Evolutionary conservation across 2,797 vertebrate species (phyloP).

Genomic region (Salmo trutta): DNA sequence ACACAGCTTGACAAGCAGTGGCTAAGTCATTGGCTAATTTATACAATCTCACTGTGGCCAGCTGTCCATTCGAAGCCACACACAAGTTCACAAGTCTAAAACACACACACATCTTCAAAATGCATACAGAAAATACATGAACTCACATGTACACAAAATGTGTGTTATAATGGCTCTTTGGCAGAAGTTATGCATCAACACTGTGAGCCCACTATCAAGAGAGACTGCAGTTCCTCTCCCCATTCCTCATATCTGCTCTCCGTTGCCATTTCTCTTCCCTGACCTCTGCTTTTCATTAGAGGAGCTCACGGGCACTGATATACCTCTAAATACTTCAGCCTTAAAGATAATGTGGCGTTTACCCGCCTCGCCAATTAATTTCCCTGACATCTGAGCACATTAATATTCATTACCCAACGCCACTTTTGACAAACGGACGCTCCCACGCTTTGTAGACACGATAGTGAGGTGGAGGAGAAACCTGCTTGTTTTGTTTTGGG

Average conservation of each 20-base stretch:
- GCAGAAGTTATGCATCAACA: constrained; percentile 24
- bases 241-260: constrained; percentile 57
- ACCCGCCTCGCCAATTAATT: constrained; percentile 82
- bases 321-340: constrained; percentile 70
- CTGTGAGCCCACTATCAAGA: constrained; percentile 12
- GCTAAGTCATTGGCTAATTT: constrained; percentile 65
- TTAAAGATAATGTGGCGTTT: constrained; percentile 77
- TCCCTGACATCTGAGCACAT: constrained; percentile 79
- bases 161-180: constrained; percentile 1
- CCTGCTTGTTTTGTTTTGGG: constrained; percentile 14
- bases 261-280: constrained; percentile 63
- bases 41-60: constrained; percentile 42
- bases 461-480: constrained; percentile 39
- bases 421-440: constrained; percentile 68
- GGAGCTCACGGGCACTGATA: constrained; percentile 69
- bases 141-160: background rate
- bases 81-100: constrained; percentile 5
- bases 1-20: constrained; percentile 46
- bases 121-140: background rate
- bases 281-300: constrained; percentile 72
- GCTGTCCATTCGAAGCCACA: constrained; percentile 43
- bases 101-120: constrained; percentile 8
- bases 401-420: constrained; percentile 85
- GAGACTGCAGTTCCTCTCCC: constrained; percentile 22
- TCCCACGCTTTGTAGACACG: constrained; percentile 39